Evolutionary conservation across 2,113 vertebrate genomes (phyloP), one percentile per base, ranked within the genome.

Genomic region (Picathartes gymnocephalus): DNA sequence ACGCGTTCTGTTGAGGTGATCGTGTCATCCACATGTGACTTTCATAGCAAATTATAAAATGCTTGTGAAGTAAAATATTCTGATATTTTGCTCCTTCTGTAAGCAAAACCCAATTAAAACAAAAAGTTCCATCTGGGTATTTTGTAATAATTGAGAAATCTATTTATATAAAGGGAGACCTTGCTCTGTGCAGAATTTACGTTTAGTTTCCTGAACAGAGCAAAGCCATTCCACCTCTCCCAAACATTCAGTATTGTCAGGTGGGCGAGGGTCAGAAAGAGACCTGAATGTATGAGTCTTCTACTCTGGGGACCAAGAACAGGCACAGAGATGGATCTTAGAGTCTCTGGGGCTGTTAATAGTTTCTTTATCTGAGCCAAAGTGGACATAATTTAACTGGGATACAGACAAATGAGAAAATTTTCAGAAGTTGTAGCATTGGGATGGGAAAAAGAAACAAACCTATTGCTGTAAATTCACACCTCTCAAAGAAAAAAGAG

Each of bases 301-400:
- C 25, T 17, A 2, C 1, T 12, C 42, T 71, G 30, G 5, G 9
- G 13, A 28, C 31, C 19, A 65, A 28, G 2, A 57, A 4, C 15
- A 42, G 15, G 30, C 20, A 51, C 16, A 18, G 33, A 74, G 11
- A 9, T 2, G 2, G 45, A 61, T 37, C 17, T 70, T 13, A 44
- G 42, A 44, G n/a, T 48, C 6, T 51, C 16, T 19, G 40, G 66
- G 6, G 6, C 20, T 0, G 0, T 21, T 58, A 71, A 44, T 6
- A 54, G 1, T 65, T 81, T 65, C 16, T 78, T 57, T 3, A 0
- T 37, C 37, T 60, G 48, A 82, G 25, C 27, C 48, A 72, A 71
- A 86, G 21, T 44, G 31, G 15, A 30, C 3, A 7, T 27, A 68
- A n/a, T 2, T 2, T 33, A 73, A 37, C 35, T 3, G 0, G 8